These are phyloP conservation scores for Suncus etruscus DNA, from an alignment of 2,113 vertebrate genomes.

Conservation along the genomic window DNA sequence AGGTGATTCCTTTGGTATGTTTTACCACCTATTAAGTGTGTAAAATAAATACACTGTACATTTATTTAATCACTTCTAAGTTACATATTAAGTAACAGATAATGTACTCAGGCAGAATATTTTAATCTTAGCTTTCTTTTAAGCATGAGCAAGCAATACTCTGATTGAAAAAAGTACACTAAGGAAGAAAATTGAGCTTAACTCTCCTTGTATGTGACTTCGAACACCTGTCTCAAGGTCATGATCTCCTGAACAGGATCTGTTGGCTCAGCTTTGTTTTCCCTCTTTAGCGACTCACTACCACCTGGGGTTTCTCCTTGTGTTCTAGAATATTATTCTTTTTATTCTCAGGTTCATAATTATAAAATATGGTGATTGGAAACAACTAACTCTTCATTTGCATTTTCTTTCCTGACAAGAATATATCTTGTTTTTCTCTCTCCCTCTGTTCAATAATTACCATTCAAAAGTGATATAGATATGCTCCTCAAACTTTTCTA, in stretches of 20 bases:
- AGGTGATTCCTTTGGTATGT: constrained; percentile 24
- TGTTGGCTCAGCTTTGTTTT: background rate
- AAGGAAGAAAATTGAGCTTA: background rate
- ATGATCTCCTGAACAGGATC: background rate
- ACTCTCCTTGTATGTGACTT: background rate
- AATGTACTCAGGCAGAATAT: constrained; percentile 1
- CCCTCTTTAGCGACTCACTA: background rate
- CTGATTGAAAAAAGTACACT: background rate
- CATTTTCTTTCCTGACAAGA: constrained; percentile 32
- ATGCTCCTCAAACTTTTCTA: background rate
- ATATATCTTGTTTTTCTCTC: background rate
- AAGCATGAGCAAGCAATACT: background rate
- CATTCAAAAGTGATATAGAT: background rate
- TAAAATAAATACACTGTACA: background rate
- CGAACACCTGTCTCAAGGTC: background rate
- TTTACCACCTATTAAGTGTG: background rate
- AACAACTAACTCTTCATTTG: constrained; percentile 63
- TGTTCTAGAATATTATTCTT: background rate
- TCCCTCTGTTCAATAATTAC: background rate
- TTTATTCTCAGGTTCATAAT: background rate
- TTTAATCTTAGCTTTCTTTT: background rate
- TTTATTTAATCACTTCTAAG: background rate
- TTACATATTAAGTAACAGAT: background rate
- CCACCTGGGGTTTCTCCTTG: constrained; percentile 3
- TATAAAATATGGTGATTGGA: background rate